Evolutionary conservation across 1,140 invertebrate species (phyloP).

Genomic region (Sarcophaga bullata): DNA sequence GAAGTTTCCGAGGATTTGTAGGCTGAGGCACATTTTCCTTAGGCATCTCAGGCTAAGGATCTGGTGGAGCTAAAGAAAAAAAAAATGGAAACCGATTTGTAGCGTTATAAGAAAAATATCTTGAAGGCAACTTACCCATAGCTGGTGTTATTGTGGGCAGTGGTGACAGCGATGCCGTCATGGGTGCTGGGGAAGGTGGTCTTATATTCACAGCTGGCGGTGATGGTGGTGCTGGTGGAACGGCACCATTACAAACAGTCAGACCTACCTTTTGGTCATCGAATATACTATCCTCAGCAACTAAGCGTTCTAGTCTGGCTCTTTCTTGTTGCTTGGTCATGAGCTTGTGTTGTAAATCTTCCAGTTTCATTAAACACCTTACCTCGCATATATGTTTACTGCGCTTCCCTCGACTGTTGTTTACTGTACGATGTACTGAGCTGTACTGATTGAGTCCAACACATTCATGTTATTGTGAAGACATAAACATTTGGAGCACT

Average conservation of each 20-base stretch:
- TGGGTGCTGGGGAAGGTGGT: constrained; percentile 67
- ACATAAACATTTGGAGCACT: too few relatives aligned
- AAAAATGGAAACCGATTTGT: background rate
- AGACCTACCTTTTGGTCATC: constrained; percentile 87
- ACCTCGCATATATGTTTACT: too few relatives aligned
- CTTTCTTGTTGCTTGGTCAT: constrained; percentile 84
- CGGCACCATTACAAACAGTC: constrained; percentile 61
- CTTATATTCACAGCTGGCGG: constrained; percentile 70
- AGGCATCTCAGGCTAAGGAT: constrained; percentile 68
- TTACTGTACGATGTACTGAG: too few relatives aligned
- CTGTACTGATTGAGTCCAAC: too few relatives aligned
- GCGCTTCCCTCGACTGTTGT: too few relatives aligned
- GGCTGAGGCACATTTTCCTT: constrained; percentile 89
- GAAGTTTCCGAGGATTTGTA: constrained; percentile 94
- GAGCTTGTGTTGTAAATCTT: constrained; percentile 80
- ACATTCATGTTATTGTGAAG: too few relatives aligned
- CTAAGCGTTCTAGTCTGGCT: constrained; percentile 82
- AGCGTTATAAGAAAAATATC: background rate
- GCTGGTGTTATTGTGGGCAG: constrained; percentile 65
- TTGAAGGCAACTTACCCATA: constrained; percentile 50
- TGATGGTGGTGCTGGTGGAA: constrained; percentile 72
- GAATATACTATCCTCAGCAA: constrained; percentile 88
- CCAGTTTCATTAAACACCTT: constrained; percentile 74
- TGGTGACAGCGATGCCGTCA: constrained; percentile 65
- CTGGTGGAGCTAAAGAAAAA: constrained; percentile 65